Conservation (phyloP, 2,888 invertebrate genomes). For the Rhaphigaster nebulosa region DNA sequence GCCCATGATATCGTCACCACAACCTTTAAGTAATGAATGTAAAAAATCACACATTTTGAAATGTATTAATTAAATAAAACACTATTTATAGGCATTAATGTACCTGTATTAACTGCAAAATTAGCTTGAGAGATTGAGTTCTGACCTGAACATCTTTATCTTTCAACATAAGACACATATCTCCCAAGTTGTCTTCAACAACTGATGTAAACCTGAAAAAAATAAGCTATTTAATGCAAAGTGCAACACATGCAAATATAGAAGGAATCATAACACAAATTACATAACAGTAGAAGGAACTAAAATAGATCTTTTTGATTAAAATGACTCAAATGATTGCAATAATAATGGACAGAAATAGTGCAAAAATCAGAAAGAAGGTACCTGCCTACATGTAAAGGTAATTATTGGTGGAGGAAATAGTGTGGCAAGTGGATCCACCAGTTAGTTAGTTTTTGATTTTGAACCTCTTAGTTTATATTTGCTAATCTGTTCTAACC, state of each 20-base stretch:
- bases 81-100: not conserved
- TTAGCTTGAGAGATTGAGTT: conserved; percentile 76
- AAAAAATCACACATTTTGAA: too few species aligned
- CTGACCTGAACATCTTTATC: conserved; percentile 74
- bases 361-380: not conserved
- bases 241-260: not conserved
- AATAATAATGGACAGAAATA: not conserved
- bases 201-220: conserved; percentile 76
- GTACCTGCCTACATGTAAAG: not conserved
- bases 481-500: too few species aligned
- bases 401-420: not conserved
- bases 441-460: not conserved
- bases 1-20: too few species aligned
- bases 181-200: conserved; percentile 77
- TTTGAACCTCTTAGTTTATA: too few species aligned
- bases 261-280: not conserved
- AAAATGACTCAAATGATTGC: not conserved
- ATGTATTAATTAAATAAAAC: not conserved
- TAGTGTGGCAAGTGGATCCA: too few species aligned
- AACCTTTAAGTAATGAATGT: too few species aligned
- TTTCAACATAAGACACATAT: conserved; percentile 77
- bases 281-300: not conserved
- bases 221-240: not conserved
- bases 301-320: not conserved
- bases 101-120: conserved; percentile 77